Percentiles rank a stretch among this genome's conserved stretches.
These are phyloP conservation scores for Drosophila busckii DNA, from an alignment of 1,140 invertebrate genomes.

Conservation along the genomic window DNA sequence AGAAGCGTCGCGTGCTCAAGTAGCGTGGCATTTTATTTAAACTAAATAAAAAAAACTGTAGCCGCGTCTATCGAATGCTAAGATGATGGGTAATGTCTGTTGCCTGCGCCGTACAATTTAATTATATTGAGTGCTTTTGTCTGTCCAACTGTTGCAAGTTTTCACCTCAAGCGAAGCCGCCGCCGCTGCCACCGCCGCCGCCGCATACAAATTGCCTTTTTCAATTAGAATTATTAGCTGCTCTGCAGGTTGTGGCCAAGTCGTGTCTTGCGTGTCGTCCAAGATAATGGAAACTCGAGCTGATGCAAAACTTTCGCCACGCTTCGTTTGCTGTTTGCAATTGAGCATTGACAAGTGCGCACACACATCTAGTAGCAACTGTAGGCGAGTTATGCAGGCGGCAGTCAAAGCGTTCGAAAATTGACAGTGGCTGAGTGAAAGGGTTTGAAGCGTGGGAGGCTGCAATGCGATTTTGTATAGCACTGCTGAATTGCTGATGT, in stretches of 20 bases:
- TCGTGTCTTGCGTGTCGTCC: constrained; percentile 28
- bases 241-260: constrained; percentile 32
- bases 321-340: constrained; percentile 34
- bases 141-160: constrained; percentile 21
- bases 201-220: constrained; percentile 74
- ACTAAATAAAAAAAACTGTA: constrained; percentile 31
- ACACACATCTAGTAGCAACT: constrained; percentile 1
- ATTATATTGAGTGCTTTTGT: constrained; percentile 74
- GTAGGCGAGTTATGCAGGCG: neutral
- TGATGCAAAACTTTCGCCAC: constrained; percentile 54
- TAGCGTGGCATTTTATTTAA: constrained; percentile 46
- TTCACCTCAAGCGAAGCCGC: too few species aligned
- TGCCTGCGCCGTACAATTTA: constrained; percentile 48
- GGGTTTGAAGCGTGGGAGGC: neutral
- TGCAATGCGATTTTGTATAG: constrained; percentile 12
- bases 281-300: constrained; percentile 26
- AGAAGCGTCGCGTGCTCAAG: constrained; percentile 38
- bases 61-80: constrained; percentile 9
- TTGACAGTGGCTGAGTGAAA: constrained; percentile 3
- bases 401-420: neutral
- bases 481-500: constrained; percentile 20
- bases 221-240: constrained; percentile 74
- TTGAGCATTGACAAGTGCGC: constrained; percentile 30
- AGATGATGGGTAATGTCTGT: constrained; percentile 4
- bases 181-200: constrained; percentile 3